Evolutionary conservation across 2,113 vertebrate species (phyloP), one percentile per base, ranked within the genome.

Genomic region (Grammomys dolichurus): DNA sequence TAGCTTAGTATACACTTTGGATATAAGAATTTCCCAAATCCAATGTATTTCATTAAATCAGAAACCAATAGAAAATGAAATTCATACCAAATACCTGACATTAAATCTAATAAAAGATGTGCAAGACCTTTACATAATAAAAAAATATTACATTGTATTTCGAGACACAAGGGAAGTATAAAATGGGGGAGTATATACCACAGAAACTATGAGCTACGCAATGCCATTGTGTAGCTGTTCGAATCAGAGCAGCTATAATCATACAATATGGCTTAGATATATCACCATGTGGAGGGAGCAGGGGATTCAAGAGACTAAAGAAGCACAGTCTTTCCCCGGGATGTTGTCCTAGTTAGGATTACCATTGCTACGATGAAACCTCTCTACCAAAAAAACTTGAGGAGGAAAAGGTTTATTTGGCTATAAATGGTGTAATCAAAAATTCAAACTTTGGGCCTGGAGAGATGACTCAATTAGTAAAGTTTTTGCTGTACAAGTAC

Each of bases 51-150:
- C 19, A 94, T n/a, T 14, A 91, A 69, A 75, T 33, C 54, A 91
- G 5, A 69, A 91, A 82, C 36, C 91, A 94, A 72, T 33, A 96
- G 89, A 96, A 95, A 78, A 87, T 92, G 33, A 91, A 93, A 91
- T 89, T 87, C 72, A 94, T 87, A 77, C 56, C 67, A 96, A 96
- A 89, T 87, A 95, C 19, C 67, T 63, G 60, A 40, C 13, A 93
- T 72, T 85, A 95, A 93, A 78, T 91, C n/a, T 94, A 94, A 94
- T 89, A 94, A 96, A 86, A 56, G 24, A 86, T 63, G 9, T 86
- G 20, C 1, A 90, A 95, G 40, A 46, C 13, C 46, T 80, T 67
- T 90, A 65, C 56, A 40, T 65, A 92, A 87, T 40, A 28, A 87
- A 92, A 96, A 78, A 13, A 40, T 13, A 76, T 90, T 19, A 85